These are phyloP conservation scores for Otus scops DNA, from an alignment of 2,797 vertebrate species.

Conservation along the genomic window DNA sequence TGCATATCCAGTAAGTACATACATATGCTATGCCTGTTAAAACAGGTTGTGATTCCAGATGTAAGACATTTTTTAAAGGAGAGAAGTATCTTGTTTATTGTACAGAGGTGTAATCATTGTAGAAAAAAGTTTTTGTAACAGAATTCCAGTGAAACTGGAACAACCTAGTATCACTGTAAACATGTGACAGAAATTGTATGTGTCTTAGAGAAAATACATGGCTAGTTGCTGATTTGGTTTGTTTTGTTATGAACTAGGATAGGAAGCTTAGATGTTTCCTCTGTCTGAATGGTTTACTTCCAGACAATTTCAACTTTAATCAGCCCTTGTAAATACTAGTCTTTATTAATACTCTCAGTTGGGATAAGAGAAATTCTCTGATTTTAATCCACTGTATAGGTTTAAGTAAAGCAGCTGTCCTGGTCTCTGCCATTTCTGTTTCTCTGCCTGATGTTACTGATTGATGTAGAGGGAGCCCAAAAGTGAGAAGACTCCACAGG, in stretches of 20 bases:
- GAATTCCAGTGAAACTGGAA: neutral
- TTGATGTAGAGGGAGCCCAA: neutral
- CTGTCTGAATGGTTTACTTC: neutral
- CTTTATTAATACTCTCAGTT: neutral
- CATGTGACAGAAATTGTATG: neutral
- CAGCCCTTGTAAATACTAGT: neutral
- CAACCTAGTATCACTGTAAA: neutral
- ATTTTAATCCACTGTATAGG: neutral
- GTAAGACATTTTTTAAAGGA: neutral
- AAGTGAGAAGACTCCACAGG: accelerated
- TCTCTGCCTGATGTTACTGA: neutral
- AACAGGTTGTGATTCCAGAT: neutral
- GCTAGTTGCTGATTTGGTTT: neutral
- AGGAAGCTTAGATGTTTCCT: neutral
- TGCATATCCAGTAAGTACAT: neutral
- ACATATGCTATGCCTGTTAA: neutral
- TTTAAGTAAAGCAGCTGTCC: neutral
- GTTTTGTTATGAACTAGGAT: neutral
- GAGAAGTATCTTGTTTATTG: neutral
- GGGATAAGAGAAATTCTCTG: neutral
- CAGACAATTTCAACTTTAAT: neutral
- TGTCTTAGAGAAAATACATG: neutral
- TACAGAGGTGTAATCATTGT: neutral
- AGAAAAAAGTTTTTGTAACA: neutral
- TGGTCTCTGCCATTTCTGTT: neutral